Evolutionary conservation across 2,797 vertebrate species (phyloP), one percentile per base, ranked within the genome.

Genomic region (Alfaro cultratus): DNA sequence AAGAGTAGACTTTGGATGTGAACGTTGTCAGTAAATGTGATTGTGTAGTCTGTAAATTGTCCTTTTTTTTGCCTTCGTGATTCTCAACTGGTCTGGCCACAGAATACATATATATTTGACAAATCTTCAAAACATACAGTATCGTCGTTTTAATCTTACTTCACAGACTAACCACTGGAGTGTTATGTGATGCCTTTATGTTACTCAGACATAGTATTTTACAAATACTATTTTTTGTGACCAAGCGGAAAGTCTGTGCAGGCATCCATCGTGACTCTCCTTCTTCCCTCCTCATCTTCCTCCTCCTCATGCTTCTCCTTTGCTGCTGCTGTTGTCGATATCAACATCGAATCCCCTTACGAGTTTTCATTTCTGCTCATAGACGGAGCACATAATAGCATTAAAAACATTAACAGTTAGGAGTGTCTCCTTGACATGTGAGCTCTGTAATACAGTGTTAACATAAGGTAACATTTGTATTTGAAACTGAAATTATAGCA

Each of bases 51-150:
- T 89, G 85, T 84, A 83, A 78, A 41, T 83, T 73, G 49, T 87
- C 70, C 82, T 36, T 75, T 73, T 82, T 45, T 15, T 74, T 51
- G 31, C 78, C 68, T 43, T n/a, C 13, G 81, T 89, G 60, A 84
- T 90, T 94, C 87, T 93, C 87, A 90, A 85, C 85, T 89, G 89
- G 89, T 91, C 47, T 36, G 16, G 51, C 78, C 34, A 36, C 62
- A 87, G 15, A 55, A 80, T 80, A 9, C 62, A 11, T 31, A 3
- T 47, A 53, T 43, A 57, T 31, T 16, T 73, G 26, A 57, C 4
- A 36, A 5, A 45, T 29, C n/a, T 45, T 29, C 41, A 71, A 43
- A 43, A 70, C 39, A 43, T 10, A 6, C 12, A 41, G 41, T n/a
- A n/a, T n/a, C n/a, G n/a, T 16, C 16, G 0, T 41, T 68, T 68